Conservation (phyloP, 2,888 invertebrate species). For the Amitus sp. region DNA sequence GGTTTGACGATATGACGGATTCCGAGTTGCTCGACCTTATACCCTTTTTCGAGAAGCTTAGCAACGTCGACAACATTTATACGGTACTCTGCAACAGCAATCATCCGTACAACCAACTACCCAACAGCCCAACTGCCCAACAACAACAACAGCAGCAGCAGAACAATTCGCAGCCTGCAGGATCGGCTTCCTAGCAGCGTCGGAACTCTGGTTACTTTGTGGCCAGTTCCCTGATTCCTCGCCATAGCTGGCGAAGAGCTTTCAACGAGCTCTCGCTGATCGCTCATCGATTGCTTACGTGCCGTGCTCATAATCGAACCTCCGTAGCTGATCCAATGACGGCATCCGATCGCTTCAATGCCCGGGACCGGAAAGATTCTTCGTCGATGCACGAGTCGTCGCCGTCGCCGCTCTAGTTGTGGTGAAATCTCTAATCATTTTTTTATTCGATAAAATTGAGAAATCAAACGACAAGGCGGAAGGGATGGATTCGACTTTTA, state of each 20-base stretch:
- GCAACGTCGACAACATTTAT: constrained; percentile 97
- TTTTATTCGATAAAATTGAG: constrained; percentile 14
- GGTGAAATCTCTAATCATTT: constrained; percentile 1
- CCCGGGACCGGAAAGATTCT: no score
- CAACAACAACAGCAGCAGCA: constrained; percentile 53
- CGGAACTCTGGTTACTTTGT: constrained; percentile 56
- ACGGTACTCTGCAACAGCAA: constrained; percentile 93
- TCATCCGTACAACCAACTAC: constrained; percentile 77
- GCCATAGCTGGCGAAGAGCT: constrained; percentile 58
- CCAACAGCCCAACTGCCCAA: no score
- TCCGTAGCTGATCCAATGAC: constrained; percentile 17
- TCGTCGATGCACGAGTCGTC: not conserved
- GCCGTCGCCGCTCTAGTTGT: not conserved
- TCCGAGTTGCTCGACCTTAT: constrained; percentile 96
- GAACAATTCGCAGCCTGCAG: constrained; percentile 44
- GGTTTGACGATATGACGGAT: constrained; percentile 99
- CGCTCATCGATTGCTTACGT: constrained; percentile 48
- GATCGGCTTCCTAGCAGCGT: constrained; percentile 62
- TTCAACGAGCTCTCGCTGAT: constrained; percentile 54
- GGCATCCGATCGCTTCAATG: not conserved
- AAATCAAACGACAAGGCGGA: constrained; percentile 15
- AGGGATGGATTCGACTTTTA: not conserved
- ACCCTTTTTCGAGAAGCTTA: constrained; percentile 97
- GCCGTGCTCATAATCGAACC: constrained; percentile 32
- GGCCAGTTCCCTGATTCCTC: constrained; percentile 57